phyloP scores from a whole-genome alignment of 2,113 vertebrate species.

The Channa maculata region DNA sequence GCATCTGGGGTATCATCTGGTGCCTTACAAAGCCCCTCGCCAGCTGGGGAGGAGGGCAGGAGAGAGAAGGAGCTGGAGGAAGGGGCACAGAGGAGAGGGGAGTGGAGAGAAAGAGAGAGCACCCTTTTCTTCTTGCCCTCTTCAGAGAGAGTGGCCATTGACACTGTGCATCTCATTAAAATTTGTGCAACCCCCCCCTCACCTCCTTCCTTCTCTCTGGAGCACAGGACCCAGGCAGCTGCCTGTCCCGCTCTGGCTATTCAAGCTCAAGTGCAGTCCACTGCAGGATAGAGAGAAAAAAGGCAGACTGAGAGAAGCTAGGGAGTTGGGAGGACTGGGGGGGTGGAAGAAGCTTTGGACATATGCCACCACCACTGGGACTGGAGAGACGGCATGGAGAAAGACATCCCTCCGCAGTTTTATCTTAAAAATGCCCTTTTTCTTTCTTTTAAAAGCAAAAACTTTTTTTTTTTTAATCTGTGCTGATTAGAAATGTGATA shows the following conservation, averaged over 20 bases:
- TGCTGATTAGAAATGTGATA: neutral
- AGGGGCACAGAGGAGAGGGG: constrained; percentile 70
- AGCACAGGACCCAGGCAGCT: constrained; percentile 73
- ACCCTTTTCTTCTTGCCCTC: constrained; percentile 81
- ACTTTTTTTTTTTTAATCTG: too few species aligned
- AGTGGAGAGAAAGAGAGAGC: constrained; percentile 65
- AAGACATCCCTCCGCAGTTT: neutral
- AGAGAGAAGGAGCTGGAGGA: constrained; percentile 61
- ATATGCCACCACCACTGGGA: constrained; percentile 73
- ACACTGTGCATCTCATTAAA: constrained; percentile 84
- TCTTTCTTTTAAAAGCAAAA: too few species aligned
- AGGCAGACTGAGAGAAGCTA: constrained; percentile 46
- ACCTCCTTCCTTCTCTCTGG: constrained; percentile 28
- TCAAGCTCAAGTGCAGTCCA: constrained; percentile 83
- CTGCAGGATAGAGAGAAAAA: constrained; percentile 56
- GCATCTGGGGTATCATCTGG: constrained; percentile 85
- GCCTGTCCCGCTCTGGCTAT: constrained; percentile 74
- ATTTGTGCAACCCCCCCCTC: constrained; percentile 22
- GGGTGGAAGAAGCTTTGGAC: constrained; percentile 55
- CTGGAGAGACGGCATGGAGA: constrained; percentile 13
- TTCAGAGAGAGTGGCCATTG: constrained; percentile 85
- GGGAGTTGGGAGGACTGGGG: constrained; percentile 3
- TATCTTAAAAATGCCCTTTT: neutral
- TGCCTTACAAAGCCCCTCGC: constrained; percentile 78
- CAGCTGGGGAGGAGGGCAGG: constrained; percentile 81